Base-by-base conservation (phyloP, 37 sponge, comb jelly and placozoan species). In the Mnemiopsis leidyi region DNA sequence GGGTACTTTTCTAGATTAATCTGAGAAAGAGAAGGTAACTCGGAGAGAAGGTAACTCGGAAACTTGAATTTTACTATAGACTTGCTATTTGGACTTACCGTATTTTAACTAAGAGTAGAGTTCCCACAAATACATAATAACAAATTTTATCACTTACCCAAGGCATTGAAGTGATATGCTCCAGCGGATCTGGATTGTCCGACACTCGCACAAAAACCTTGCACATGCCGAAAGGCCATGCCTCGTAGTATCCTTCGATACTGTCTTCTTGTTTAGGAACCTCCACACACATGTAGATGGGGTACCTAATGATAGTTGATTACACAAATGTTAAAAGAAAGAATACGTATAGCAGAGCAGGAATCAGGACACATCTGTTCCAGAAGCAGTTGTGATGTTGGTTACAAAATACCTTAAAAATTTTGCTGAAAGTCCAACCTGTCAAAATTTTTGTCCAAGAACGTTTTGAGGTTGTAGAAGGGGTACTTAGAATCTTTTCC, bases 211-310 rank as follows among this genome's bases (percentile, higher is more conserved):
- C 48, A 3, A 85, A 39, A 39, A 39, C 39, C 90, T 85, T 38
- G 48, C 90, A 85, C 28, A 85, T 85, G 21, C 90, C 90, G 26
- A 85, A 85, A 61, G 90, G 90, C 90, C 90, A 85, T 40, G 3
- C 90, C 90, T 85, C 90, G 61, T 85, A 85, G 30, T 32, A 39
- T 5, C 90, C 90, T 5, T 1, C 61, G 18, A 85, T 85, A 37
- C 90, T 85, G 30, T 85, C 29, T 25, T 85, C 90, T 23, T 39
- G 48, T 23, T 28, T 18, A 5, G 90, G 90, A 3, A 85, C 90
- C 16, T 39, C 40, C 0, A 33, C 35, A 85, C 90, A 85, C 90
- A 85, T 85, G 90, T 39, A 38, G 25, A 40, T 39, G 7, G 90
- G 90, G 26, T 36, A 85, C 61, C 79, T 77, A 25, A 25, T 21